Conservation (phyloP, 2,888 invertebrate species). For the Synergus umbraculus region DNA sequence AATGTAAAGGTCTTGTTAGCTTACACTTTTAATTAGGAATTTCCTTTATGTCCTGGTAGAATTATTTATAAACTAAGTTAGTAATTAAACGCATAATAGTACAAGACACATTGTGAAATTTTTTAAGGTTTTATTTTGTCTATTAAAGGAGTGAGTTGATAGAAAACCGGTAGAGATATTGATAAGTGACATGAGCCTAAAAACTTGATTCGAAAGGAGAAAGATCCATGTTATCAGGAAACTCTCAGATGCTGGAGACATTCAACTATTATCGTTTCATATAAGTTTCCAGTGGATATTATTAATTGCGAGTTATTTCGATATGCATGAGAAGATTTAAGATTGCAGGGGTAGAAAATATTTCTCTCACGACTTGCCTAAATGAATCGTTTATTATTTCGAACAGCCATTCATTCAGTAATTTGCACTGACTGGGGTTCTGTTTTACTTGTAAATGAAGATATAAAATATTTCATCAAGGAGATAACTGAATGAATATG, state of each 20-base stretch:
- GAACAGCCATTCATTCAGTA: not conserved
- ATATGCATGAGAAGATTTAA: not conserved
- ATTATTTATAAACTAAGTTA: constrained; percentile 2
- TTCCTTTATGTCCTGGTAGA: not conserved
- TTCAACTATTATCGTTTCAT: constrained; percentile 18
- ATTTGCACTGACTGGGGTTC: not conserved
- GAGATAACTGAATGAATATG: not conserved
- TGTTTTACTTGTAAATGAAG: not conserved
- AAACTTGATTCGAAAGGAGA: constrained; percentile 36
- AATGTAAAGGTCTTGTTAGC: not conserved
- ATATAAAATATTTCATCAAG: not conserved
- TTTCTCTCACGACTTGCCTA: not conserved
- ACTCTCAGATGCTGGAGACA: not conserved
- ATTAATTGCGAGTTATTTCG: constrained; percentile 17
- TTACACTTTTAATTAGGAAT: not conserved
- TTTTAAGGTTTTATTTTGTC: not conserved
- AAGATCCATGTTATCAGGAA: not conserved
- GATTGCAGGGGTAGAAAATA: not conserved
- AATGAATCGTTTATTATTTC: not conserved
- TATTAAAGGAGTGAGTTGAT: constrained; percentile 8
- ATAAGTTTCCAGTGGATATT: not conserved
- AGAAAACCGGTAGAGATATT: constrained; percentile 21
- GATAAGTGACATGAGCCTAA: not conserved
- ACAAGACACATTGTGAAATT: constrained; percentile 8
- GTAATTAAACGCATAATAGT: not conserved